Base-by-base conservation (phyloP, 2,113 vertebrate genomes). In the Eulemur macaco region DNA sequence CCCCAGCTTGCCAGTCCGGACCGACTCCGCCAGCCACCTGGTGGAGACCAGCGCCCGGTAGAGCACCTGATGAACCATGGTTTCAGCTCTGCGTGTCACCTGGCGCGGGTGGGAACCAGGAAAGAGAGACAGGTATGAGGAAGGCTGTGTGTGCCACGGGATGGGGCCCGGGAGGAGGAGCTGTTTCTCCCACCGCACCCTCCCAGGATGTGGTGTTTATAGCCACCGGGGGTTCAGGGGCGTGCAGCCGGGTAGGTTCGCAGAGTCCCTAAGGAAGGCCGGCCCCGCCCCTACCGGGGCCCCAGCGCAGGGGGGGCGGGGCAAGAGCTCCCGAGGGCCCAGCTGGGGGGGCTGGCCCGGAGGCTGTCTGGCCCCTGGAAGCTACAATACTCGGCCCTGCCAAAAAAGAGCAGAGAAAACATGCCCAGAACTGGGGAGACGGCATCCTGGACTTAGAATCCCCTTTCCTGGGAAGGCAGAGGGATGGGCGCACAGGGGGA, bases 21-120 rank as follows among this genome's bases (percentile, higher is more conserved):
- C 64, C 0, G 99, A 99, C 29, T 99, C 99, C 0, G 99, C 98
- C 11, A 99, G 98, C 99, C 99, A 99, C 76, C 98, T 98, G 15
- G 97, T 98, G 5, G 99, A 98, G 6, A 99, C 99, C 89, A 99
- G 97, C 23, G 99, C 98, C 31, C 98, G 93, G 94, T 98, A 97
- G 0, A 98, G 98, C 58, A 95, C 87, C 96, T 98, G 99, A 39
- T 97, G 94, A 89, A 98, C 98, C 99, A 99, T 99, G 85, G 78
- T 88, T 64, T 69, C 94, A 9, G 89, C 80, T 85, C 84, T 47
- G 93, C 23, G 63, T 47, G 74, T 92, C 76, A 96, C 96, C 97
- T 96, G 96, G 92, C 71, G 27, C 76, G 25, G 73, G 58, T 47
- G 77, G 68, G 86, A 94, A 96, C 82, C 37, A 6, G 96, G 86